Evolutionary conservation across 2,797 vertebrate species (phyloP), one percentile per base, ranked within the genome.

Genomic region (Sorex maritimensis): DNA sequence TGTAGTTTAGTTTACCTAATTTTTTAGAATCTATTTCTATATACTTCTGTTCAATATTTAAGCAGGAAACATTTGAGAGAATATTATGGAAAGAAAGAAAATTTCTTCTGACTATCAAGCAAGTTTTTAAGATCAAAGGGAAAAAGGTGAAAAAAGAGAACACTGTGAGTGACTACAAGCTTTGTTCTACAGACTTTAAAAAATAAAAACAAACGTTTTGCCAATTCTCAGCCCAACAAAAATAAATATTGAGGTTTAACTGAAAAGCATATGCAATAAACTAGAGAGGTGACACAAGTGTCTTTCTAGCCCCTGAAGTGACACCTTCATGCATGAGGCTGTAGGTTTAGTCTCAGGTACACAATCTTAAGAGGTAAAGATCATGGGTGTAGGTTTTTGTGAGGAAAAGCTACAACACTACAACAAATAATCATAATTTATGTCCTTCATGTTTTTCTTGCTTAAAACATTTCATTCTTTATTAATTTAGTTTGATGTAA

Each of bases 401-500:
- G 5, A 69, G 3, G 44, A 87, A 67, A 81, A 78, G 14, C 4
- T 30, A 73, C 12, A 41, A 24, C 6, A 65, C n/a, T 69, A 1
- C 26, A 11, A 85, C 74, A 86, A 85, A 52, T 63, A 58, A 6
- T 34, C 9, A 81, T 71, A 65, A 81, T 34, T 49, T 69, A 61
- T 24, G 19, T 8, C 41, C 21, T 58, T 81, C 75, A 78, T 73
- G 7, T 23, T 2, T 72, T 15, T 1, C 13, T 49, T 78, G 3
- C 13, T 81, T 85, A 88, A 77, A 4, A 81, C 1, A 38, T 92
- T 84, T 79, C 82, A 72, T 80, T 7, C 75, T 24, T 49, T 68
- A 81, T 78, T 92, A 77, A 68, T 7, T 49, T 78, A 26, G 13
- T 61, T 83, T 80, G 79, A 88, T 77, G 52, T 73, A 0, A 73